phyloP scores from a whole-genome alignment of 2,113 vertebrate species.

The Thunnus thynnus region DNA sequence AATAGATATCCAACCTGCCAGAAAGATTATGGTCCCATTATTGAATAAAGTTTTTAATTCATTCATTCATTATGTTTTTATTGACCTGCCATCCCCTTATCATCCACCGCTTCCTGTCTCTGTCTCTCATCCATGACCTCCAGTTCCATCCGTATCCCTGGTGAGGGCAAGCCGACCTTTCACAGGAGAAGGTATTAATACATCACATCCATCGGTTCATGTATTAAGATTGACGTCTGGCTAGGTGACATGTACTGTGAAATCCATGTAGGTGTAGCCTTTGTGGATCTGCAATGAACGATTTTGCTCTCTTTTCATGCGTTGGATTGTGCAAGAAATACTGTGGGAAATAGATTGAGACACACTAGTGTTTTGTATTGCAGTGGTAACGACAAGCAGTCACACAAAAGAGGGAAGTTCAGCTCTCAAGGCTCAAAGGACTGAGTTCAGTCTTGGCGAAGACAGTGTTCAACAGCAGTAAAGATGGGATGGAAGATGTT shows the following conservation, averaged over 20 bases:
- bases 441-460: slow-evolving; percentile 24
- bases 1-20: neutral
- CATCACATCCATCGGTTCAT: slow-evolving; percentile 40
- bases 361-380: slow-evolving; percentile 47
- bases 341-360: slow-evolving; percentile 45
- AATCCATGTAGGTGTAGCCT: slow-evolving; percentile 27
- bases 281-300: slow-evolving; percentile 28
- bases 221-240: slow-evolving; percentile 33
- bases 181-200: slow-evolving; percentile 95
- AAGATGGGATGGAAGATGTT: slow-evolving; percentile 20
- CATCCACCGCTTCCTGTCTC: slow-evolving; percentile 84
- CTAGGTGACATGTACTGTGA: slow-evolving; percentile 17
- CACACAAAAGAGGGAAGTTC: slow-evolving; percentile 23
- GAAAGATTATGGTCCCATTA: slow-evolving; percentile 4
- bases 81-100: slow-evolving; percentile 39
- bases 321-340: slow-evolving; percentile 39
- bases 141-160: slow-evolving; percentile 90
- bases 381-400: slow-evolving; percentile 48
- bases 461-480: slow-evolving; percentile 18
- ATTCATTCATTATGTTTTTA: slow-evolving; percentile 44
- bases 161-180: slow-evolving; percentile 91
- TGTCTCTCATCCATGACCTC: slow-evolving; percentile 79
- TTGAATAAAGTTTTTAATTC: slow-evolving; percentile 14
- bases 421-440: slow-evolving; percentile 22
- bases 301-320: slow-evolving; percentile 36